Conservation (phyloP, 2,888 invertebrate species). For the Drosophila neonasuta region DNA sequence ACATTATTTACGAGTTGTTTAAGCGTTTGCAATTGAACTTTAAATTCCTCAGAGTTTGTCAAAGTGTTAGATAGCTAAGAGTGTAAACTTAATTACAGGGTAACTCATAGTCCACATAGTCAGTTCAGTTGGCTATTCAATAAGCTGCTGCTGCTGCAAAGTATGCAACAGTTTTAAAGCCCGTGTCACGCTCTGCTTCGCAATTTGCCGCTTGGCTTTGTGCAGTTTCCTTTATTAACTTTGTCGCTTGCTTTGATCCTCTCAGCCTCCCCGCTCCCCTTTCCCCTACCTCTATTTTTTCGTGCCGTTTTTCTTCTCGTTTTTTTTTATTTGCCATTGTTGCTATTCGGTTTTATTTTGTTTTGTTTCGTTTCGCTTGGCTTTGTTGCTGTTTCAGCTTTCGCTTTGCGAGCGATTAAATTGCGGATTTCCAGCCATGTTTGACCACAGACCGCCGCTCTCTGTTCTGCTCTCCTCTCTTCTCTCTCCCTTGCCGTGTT, state of each 20-base stretch:
- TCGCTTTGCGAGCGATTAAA: slow-evolving; percentile 34
- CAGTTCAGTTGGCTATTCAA: neutral
- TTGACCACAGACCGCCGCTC: slow-evolving; percentile 16
- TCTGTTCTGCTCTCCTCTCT: no score
- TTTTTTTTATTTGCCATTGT: neutral
- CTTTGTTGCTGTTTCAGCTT: slow-evolving; percentile 20
- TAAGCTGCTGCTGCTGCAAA: slow-evolving; percentile 5
- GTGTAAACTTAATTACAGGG: neutral
- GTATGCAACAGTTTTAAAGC: slow-evolving; percentile 49
- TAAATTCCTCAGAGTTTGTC: neutral
- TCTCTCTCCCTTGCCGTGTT: neutral
- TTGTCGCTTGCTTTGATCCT: slow-evolving; percentile 39
- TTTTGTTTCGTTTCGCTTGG: slow-evolving; percentile 5
- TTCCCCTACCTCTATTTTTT: neutral
- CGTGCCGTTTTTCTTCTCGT: neutral
- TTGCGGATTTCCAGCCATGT: slow-evolving; percentile 40
- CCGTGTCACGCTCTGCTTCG: slow-evolving; percentile 31
- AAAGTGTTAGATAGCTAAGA: neutral
- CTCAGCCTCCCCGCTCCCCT: neutral
- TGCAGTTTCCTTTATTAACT: slow-evolving; percentile 42
- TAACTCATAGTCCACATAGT: neutral
- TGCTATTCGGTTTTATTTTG: neutral
- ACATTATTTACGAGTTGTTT: neutral
- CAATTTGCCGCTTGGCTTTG: slow-evolving; percentile 42
- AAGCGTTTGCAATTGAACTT: neutral